Evolutionary conservation across 2,797 vertebrate species (phyloP).

Genomic region (Ctenopoma multispine): DNA sequence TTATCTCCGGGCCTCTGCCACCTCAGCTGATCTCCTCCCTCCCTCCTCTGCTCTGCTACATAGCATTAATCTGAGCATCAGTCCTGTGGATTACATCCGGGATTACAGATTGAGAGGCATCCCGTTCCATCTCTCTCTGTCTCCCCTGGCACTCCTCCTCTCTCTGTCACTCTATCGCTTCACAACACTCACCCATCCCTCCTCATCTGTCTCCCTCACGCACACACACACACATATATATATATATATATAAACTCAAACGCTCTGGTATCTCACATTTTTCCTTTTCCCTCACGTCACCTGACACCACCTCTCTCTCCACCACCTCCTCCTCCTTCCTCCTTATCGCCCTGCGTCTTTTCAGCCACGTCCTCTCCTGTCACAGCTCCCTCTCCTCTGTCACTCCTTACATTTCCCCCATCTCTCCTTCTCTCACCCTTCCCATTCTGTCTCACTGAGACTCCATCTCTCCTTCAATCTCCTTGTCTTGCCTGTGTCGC

Average conservation of each 20-base stretch:
- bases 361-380: conserved; percentile 54
- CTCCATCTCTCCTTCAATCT: conserved; percentile 61
- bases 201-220: conserved; percentile 16
- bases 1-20: conserved; percentile 61
- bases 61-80: conserved; percentile 87
- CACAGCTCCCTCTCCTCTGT: conserved; percentile 53
- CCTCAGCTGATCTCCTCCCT: conserved; percentile 49
- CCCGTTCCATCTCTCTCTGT: conserved; percentile 68
- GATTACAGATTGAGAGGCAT: conserved; percentile 85
- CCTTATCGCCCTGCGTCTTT: conserved; percentile 59
- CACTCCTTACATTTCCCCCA: conserved; percentile 24
- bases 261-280: conserved; percentile 33
- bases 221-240: conserved; percentile 16
- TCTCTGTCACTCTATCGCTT: conserved; percentile 62
- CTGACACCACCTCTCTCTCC: conserved; percentile 52
- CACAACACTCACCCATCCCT: conserved; percentile 23
- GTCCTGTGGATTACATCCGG: conserved; percentile 83
- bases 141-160: conserved; percentile 61
- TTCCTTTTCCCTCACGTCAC: conserved; percentile 52
- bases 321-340: conserved; percentile 38
- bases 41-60: conserved; percentile 57
- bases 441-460: conserved; percentile 29
- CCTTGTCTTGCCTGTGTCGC: conserved; percentile 34
- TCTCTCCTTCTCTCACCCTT: background rate
- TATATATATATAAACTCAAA: conserved; percentile 28